Conservation (phyloP, 1,140 invertebrate genomes). For the Bombus pyrosoma region DNA sequence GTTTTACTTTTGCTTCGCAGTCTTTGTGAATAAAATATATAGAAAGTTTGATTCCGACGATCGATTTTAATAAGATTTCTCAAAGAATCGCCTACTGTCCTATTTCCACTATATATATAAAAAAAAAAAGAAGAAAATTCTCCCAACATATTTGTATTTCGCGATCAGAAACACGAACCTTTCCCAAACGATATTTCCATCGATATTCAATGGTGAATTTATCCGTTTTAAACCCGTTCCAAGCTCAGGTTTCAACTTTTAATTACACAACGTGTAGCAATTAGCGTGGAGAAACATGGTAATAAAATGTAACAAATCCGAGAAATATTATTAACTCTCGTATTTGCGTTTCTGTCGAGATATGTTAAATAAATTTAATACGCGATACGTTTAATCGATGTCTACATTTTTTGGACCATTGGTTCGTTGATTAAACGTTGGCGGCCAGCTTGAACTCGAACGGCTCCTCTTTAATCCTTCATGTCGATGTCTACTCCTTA, state of each 20-base stretch:
- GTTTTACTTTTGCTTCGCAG: background rate
- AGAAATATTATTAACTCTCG: background rate
- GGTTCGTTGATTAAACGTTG: background rate
- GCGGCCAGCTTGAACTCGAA: background rate
- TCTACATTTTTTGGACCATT: background rate
- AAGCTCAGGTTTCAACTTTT: background rate
- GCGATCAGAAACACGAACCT: background rate
- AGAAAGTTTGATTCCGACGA: background rate
- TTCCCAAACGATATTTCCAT: background rate
- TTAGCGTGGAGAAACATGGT: background rate
- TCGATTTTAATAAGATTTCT: background rate
- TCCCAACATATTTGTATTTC: background rate
- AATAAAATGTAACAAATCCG: background rate
- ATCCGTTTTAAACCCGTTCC: background rate
- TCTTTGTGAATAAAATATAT: background rate
- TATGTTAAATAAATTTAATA: background rate
- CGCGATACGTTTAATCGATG: background rate
- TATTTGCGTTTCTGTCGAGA: background rate
- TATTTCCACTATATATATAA: background rate
- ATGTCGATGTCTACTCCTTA: constrained; percentile 14
- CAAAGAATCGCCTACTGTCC: background rate
- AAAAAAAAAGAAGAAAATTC: background rate
- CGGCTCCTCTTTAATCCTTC: constrained; percentile 55
- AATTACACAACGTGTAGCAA: background rate
- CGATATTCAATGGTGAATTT: background rate